Base-by-base conservation (phyloP, 1,140 invertebrate genomes). In the Drosophila kikkawai region DNA sequence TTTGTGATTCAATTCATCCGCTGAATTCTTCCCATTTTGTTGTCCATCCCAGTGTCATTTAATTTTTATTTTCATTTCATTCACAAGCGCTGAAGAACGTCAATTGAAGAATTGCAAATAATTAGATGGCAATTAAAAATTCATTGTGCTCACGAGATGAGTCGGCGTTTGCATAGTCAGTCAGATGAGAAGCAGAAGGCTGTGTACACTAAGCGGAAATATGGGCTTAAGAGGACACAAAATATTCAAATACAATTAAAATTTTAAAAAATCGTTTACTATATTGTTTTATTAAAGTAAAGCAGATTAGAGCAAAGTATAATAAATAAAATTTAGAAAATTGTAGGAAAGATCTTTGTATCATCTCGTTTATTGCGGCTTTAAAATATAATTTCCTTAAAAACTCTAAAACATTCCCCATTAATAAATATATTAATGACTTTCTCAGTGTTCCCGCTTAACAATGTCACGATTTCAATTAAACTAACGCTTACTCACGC, bases 111-210 rank as follows among this genome's bases (percentile, higher is more conserved):
- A 82, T 77, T 86, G 79, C 69, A 86, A 82, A 71, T 86, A 86
- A 82, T 86, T 82, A 86, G 66, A 65, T 56, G 83, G 70, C 66
- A 86, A 86, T 86, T 79, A 82, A 79, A 79, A 87, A 79, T 87
- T 73, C 63, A 86, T 86, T 82, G 65, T 76, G 60, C 64, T 45
- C 34, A 65, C 59, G 51, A 74, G 41, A 68, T 22, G 47, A 17
- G 26, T 69, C 13, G n/a, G 19, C 64, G 47, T 66, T 51, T 51
- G 37, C 41, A 75, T 36, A 44, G 37, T 56, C 42, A 48, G 37
- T n/a, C 22, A 13, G 56, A 61, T 57, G 60, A 68, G 59, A 73
- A 75, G 42, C 39, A 26, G 26, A 55, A 11, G 41, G 41, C 37
- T 37, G 48, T 19, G 17, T 19, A 34, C 48, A 56, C 41, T 64